Percentiles rank a stretch among this genome's conserved stretches.
Conservation (phyloP, 2,888 invertebrate species). For the Drosophila mulleri region DNA sequence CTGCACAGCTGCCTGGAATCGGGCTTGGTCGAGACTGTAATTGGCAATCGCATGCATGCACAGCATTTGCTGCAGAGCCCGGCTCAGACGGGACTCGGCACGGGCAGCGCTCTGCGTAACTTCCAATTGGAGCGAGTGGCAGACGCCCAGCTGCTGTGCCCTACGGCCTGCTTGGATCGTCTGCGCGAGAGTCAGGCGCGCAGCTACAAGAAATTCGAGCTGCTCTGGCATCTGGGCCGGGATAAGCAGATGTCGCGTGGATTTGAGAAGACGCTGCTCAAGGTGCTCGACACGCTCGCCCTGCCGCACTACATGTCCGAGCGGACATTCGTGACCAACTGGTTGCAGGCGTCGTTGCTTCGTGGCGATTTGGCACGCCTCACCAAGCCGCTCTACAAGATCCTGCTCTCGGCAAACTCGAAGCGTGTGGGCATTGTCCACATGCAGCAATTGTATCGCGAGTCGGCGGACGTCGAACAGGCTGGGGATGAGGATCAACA, state of each 20-base stretch:
- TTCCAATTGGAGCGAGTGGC: constrained; percentile 82
- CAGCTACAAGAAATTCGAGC: constrained; percentile 84
- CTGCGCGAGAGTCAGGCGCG: constrained; percentile 83
- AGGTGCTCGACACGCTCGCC: constrained; percentile 86
- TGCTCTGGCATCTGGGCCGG: constrained; percentile 91
- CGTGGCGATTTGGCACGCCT: constrained; percentile 92
- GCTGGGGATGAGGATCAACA: constrained; percentile 73
- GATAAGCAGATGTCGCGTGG: constrained; percentile 87
- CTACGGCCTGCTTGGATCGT: constrained; percentile 75
- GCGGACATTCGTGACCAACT: constrained; percentile 88
- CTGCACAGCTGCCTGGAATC: constrained; percentile 89
- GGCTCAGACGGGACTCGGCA: constrained; percentile 31
- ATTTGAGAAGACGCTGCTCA: constrained; percentile 88
- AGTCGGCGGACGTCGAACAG: constrained; percentile 83
- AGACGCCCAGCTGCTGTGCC: constrained; percentile 83
- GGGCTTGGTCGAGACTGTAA: constrained; percentile 89
- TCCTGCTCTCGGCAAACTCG: constrained; percentile 91
- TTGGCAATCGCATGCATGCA: constrained; percentile 86
- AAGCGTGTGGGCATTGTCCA: constrained; percentile 93
- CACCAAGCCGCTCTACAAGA: constrained; percentile 91
- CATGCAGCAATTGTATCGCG: constrained; percentile 87
- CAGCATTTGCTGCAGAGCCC: constrained; percentile 78
- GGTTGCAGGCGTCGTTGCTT: constrained; percentile 90
- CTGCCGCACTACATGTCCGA: constrained; percentile 84
- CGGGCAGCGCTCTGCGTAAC: constrained; percentile 64